These are phyloP conservation scores for Macaca nemestrina DNA, from an alignment of 2,113 vertebrate species.

Conservation along the genomic window DNA sequence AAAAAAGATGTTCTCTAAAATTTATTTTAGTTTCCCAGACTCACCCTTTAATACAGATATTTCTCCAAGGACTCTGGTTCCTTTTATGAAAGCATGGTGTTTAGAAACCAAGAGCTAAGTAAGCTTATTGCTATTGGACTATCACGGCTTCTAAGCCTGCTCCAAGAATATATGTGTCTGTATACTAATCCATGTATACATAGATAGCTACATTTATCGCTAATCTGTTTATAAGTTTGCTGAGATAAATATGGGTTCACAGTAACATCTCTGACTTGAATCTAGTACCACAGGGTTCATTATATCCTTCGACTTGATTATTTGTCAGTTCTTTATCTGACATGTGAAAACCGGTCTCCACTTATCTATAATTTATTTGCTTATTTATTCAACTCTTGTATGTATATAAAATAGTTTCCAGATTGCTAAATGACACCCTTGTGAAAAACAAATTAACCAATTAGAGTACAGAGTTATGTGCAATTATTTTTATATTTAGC, in stretches of 20 bases:
- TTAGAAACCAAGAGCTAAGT: not conserved
- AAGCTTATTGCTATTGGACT: not conserved
- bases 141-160: not conserved
- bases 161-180: not conserved
- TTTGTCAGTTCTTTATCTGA: not conserved
- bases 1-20: not conserved
- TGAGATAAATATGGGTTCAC: not conserved
- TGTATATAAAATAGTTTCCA: not conserved
- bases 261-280: not conserved
- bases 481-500: not conserved
- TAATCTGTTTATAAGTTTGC: not conserved
- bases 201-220: not conserved
- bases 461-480: not conserved
- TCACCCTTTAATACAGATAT: not conserved
- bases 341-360: not conserved
- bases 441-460: not conserved
- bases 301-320: not conserved
- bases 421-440: not conserved
- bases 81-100: not conserved
- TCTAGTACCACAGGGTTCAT: not conserved
- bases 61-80: not conserved
- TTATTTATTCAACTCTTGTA: not conserved
- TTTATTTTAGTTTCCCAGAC: not conserved
- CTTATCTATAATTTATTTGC: not conserved
- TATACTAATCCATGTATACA: not conserved